A percentile compares a stretch with the other conserved stretches of the same genome.
Evolutionary conservation across 1,140 invertebrate genomes (phyloP).

Genomic region (Drosophila rhopaloa): DNA sequence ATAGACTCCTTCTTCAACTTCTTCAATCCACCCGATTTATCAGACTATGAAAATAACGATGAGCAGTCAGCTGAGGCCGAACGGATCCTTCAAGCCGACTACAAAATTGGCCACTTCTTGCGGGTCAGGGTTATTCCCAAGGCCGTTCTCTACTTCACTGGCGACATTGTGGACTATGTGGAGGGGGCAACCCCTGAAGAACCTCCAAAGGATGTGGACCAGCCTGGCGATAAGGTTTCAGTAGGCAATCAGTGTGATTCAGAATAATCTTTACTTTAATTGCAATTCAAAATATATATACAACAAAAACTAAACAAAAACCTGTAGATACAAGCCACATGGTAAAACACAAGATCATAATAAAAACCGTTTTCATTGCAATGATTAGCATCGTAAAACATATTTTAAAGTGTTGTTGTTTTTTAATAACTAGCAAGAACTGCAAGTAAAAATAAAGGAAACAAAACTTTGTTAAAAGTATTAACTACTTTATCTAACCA

Average conservation of each 20-base stretch:
- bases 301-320: too few relatives aligned
- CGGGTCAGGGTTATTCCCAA: background rate
- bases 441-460: too few relatives aligned
- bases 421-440: too few relatives aligned
- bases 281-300: too few relatives aligned
- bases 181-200: background rate
- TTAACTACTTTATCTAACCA: too few relatives aligned
- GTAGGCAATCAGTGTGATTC: too few relatives aligned
- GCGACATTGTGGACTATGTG: background rate
- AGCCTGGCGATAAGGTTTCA: too few relatives aligned
- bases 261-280: background rate
- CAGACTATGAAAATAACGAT: background rate
- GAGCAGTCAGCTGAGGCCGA: background rate
- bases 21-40: background rate
- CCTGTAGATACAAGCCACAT: background rate
- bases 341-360: too few relatives aligned
- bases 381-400: background rate
- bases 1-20: background rate
- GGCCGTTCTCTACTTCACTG: background rate
- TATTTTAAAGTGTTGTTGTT: too few relatives aligned
- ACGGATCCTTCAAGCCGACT: background rate
- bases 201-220: too few relatives aligned
- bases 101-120: background rate
- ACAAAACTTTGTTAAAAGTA: too few relatives aligned
- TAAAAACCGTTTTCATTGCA: background rate